phyloP scores from a whole-genome alignment of 1,140 invertebrate genomes.

The Drosophila arizonae region DNA sequence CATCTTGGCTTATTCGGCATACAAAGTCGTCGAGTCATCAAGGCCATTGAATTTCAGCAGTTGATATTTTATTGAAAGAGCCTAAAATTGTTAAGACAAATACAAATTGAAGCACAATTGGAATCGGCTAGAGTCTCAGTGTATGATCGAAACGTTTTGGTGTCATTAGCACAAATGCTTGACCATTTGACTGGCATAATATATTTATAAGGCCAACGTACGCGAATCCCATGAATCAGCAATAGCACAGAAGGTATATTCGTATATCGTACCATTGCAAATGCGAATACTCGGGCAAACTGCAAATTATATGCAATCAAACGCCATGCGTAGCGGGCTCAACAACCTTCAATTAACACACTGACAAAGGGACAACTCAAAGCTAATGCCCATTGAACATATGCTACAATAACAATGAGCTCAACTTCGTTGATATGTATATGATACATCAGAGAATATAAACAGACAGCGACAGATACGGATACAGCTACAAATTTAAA shows the following conservation, averaged over 20 bases:
- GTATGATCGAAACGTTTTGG: conserved; percentile 19
- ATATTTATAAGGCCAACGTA: conserved; percentile 54
- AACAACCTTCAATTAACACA: conserved; percentile 34
- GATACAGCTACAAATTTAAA: too few relatives aligned
- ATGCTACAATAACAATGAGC: conserved; percentile 25
- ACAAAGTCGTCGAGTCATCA: conserved; percentile 28
- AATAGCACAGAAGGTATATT: conserved; percentile 19
- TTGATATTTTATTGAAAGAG: conserved; percentile 28
- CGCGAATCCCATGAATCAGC: conserved; percentile 57
- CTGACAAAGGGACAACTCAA: conserved; percentile 13
- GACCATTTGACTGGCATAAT: conserved; percentile 17
- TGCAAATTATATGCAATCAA: conserved; percentile 51
- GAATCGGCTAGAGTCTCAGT: conserved; percentile 22
- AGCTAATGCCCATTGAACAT: conserved; percentile 55
- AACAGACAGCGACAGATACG: too few relatives aligned
- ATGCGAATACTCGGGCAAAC: background rate
- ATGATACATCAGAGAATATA: background rate
- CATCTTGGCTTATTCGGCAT: conserved; percentile 28
- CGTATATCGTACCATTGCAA: conserved; percentile 9
- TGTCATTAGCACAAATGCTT: conserved; percentile 47
- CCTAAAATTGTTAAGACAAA: conserved; percentile 46
- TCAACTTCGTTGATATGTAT: background rate
- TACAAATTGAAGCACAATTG: conserved; percentile 21
- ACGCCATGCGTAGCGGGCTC: conserved; percentile 41
- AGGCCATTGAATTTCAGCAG: conserved; percentile 37